phyloP scores from a whole-genome alignment of 2,797 vertebrate genomes.

The Hippoglossus hippoglossus region DNA sequence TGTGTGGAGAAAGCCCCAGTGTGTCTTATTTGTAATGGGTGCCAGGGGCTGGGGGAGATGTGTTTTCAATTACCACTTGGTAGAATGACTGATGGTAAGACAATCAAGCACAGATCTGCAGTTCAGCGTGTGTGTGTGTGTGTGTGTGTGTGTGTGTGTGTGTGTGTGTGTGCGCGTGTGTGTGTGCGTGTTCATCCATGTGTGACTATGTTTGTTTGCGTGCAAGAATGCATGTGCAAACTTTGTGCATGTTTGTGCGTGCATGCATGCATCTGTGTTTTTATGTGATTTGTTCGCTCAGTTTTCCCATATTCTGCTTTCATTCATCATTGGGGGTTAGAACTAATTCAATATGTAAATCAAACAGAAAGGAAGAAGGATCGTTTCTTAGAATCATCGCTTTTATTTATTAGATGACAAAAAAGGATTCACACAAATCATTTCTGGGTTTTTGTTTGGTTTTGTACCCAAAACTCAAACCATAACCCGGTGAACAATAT shows the following conservation, averaged over 20 bases:
- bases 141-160: slow-evolving; percentile 18
- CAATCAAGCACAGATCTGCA: slow-evolving; percentile 75
- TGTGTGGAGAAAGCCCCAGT: slow-evolving; percentile 71
- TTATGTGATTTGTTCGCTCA: slow-evolving; percentile 42
- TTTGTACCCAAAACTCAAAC: slow-evolving; percentile 21
- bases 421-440: not conserved
- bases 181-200: slow-evolving; percentile 28
- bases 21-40: slow-evolving; percentile 77
- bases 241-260: slow-evolving; percentile 41
- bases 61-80: slow-evolving; percentile 83
- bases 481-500: slow-evolving; percentile 16
- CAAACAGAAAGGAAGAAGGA: slow-evolving; percentile 22
- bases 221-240: slow-evolving; percentile 28
- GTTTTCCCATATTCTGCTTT: slow-evolving; percentile 49
- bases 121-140: slow-evolving; percentile 45
- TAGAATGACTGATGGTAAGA: slow-evolving; percentile 80
- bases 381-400: slow-evolving; percentile 15
- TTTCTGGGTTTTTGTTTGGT: slow-evolving; percentile 9
- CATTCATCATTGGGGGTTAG: slow-evolving; percentile 23
- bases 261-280: slow-evolving; percentile 51
- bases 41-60: slow-evolving; percentile 75
- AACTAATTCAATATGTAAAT: slow-evolving; percentile 16
- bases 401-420: slow-evolving; percentile 28
- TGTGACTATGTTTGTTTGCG: slow-evolving; percentile 38
- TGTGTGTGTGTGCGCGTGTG: slow-evolving; percentile 40